Percentiles rank a stretch among this genome's conserved stretches.
These are phyloP conservation scores for Drosophila ercepeae DNA, from an alignment of 1,140 invertebrate genomes.

Conservation along the genomic window DNA sequence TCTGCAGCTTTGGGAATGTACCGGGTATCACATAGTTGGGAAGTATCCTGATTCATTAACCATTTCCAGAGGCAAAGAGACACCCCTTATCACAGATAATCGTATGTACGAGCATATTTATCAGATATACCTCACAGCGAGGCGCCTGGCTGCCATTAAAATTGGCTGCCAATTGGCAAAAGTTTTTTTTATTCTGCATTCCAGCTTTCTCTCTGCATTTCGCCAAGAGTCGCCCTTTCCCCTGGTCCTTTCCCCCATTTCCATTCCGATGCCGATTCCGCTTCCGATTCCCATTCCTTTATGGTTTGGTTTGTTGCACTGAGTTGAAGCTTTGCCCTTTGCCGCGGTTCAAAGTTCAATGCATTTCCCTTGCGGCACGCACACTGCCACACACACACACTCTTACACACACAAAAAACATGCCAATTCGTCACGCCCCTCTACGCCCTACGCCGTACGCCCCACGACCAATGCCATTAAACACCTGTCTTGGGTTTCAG, in stretches of 20 bases:
- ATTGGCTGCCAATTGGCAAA: conserved; percentile 62
- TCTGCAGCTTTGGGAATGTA: too few species aligned
- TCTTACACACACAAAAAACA: not conserved
- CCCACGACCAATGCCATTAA: not conserved
- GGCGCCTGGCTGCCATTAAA: conserved; percentile 40
- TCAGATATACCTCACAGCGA: conserved; percentile 1
- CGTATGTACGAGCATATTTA: conserved; percentile 27
- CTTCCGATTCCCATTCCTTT: not conserved
- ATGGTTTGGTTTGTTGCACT: not conserved
- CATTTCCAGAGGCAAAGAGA: not conserved
- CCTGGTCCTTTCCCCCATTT: not conserved
- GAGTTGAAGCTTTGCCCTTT: conserved; percentile 34
- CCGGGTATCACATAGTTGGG: too few species aligned
- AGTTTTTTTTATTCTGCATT: conserved; percentile 31
- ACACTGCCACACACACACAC: conserved; percentile 10
- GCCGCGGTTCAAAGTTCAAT: conserved; percentile 59
- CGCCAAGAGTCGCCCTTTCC: too few species aligned
- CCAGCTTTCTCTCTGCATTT: conserved; percentile 15
- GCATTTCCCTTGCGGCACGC: conserved; percentile 57
- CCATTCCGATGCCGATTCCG: too few species aligned
- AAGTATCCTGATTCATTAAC: too few species aligned
- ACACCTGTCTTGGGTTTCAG: conserved; percentile 1
- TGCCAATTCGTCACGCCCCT: conserved; percentile 3
- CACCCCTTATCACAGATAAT: conserved; percentile 40
- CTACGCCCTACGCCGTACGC: not conserved